These are phyloP conservation scores for Cottoperca gobio DNA, from an alignment of 2,797 vertebrate genomes.

Conservation along the genomic window DNA sequence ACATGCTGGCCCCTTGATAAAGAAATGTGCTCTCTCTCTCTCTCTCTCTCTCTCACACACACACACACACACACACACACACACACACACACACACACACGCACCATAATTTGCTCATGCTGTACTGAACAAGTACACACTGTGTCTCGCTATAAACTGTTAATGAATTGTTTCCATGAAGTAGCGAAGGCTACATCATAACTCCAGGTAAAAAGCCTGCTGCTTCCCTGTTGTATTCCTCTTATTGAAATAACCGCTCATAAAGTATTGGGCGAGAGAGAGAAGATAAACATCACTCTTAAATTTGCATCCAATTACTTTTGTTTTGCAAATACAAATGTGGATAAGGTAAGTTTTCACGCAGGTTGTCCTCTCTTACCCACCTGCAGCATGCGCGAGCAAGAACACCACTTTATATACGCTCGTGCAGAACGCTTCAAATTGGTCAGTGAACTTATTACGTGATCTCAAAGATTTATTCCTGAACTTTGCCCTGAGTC, in stretches of 20 bases:
- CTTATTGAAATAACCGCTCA: not conserved
- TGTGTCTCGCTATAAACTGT: not conserved
- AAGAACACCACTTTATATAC: not conserved
- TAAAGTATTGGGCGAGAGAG: not conserved
- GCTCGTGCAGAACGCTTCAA: not conserved
- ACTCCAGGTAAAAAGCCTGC: not conserved
- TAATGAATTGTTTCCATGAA: not conserved
- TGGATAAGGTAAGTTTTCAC: not conserved
- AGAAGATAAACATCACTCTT: not conserved
- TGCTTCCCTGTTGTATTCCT: not conserved
- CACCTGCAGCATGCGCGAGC: not conserved
- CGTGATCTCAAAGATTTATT: conserved; percentile 12
- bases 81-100: conserved; percentile 4
- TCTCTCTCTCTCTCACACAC: not conserved
- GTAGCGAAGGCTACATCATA: not conserved
- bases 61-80: conserved; percentile 18
- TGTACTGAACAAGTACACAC: not conserved
- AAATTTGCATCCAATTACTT: not conserved
- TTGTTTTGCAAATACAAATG: not conserved
- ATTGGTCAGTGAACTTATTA: conserved; percentile 5
- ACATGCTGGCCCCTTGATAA: not conserved
- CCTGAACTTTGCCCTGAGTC: conserved; percentile 33
- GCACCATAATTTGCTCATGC: not conserved
- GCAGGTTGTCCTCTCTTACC: not conserved
- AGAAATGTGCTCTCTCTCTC: not conserved